Evolutionary conservation across 2,113 vertebrate genomes (phyloP), one percentile per base, ranked within the genome.

Genomic region (Poeciliopsis retropinna): DNA sequence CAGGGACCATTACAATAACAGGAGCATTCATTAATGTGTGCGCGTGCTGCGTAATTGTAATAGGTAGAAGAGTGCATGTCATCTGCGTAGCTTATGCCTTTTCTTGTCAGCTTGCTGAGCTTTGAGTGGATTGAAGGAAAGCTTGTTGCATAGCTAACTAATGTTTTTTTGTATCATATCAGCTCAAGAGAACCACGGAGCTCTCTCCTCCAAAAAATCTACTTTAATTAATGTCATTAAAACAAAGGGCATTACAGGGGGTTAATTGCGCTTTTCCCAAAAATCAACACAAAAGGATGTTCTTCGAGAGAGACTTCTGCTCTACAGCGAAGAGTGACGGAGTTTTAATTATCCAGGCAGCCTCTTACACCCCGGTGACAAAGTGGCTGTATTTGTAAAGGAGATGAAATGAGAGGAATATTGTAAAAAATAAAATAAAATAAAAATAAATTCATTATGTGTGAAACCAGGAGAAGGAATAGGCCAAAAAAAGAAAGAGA

Each of bases 321-420:
- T 78, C 76, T 30, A 1, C 51, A 5, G 64, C 32, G 54, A 81
- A 25, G 62, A 73, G 31, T n/a, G 72, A 82, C 31, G 3, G 3
- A 27, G 71, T 79, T 89, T 80, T 91, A 90, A 88, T 90, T 81
- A 90, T 77, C 72, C 66, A 54, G 61, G 64, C 75, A 78, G 76
- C 72, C 76, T 73, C 75, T 81, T 81, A 68, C 69, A 47, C 13
- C 0, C 1, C 31, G 25, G 44, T 31, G 64, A 79, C 2, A 4
- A 65, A 60, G 63, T 11, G 69, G 39, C 83, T 83, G 74, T 81
- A 80, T 73, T 57, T 57, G 0, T 8, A 57, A 57, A 74, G 69
- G 65, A 85, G 66, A 57, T 44, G 67, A 47, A 72, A 51, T 51
- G 60, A 30, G 28, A 28, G 4, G 17, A 7, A 47, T n/a, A 13